Conservation (phyloP, 1,140 invertebrate genomes). For the Lutraria rhynchaena region DNA sequence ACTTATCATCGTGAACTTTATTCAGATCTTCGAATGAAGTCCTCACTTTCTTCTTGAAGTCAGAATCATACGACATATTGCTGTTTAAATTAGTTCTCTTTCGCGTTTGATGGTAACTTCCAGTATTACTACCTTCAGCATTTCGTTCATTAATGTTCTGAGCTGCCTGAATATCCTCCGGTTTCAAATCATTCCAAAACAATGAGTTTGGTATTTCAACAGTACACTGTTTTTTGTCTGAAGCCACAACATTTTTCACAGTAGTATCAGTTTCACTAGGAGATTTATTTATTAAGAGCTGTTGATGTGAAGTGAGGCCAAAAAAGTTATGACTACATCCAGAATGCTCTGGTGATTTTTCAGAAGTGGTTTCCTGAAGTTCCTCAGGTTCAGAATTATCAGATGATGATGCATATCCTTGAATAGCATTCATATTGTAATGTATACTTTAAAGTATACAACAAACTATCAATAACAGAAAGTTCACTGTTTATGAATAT, state of each 20-base stretch:
- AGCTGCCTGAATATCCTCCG: constrained; percentile 53
- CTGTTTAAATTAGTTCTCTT: no score
- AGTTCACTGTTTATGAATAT: no score
- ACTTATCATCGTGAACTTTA: no score
- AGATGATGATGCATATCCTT: background rate
- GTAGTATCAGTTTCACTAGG: background rate
- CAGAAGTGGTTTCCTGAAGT: background rate
- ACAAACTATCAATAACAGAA: no score
- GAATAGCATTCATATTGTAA: background rate
- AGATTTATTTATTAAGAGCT: no score
- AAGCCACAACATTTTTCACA: background rate
- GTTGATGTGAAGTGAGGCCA: constrained; percentile 21
- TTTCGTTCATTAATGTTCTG: background rate
- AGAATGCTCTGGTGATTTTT: background rate
- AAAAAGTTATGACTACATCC: constrained; percentile 6
- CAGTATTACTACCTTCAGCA: no score
- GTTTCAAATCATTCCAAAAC: constrained; percentile 70
- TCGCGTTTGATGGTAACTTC: no score
- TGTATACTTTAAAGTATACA: no score
- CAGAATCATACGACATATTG: no score
- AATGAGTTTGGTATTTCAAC: constrained; percentile 63
- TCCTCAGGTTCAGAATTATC: background rate
- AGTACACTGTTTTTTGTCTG: background rate
- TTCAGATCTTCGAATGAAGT: no score
- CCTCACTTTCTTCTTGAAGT: no score